Evolutionary conservation across 2,888 invertebrate genomes (phyloP).

Genomic region (Horisme vitalbata): DNA sequence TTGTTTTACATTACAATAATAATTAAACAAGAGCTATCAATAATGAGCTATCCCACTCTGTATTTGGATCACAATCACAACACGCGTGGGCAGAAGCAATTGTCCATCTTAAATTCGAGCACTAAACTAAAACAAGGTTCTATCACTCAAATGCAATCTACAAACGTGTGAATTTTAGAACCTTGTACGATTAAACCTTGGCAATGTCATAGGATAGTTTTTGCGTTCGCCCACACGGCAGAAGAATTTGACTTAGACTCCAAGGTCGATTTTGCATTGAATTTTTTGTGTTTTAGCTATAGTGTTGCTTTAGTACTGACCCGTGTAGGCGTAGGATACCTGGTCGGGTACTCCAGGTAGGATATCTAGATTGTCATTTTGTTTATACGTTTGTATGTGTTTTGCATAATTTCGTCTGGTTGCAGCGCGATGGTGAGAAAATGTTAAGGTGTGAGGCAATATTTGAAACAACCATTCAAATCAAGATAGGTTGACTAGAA

Average conservation of each 20-base stretch:
- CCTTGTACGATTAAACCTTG: slow-evolving; percentile 47
- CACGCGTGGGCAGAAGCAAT: slow-evolving; percentile 73
- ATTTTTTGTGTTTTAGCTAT: slow-evolving; percentile 60
- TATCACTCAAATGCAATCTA: slow-evolving; percentile 33
- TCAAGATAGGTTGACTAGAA: no score
- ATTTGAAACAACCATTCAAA: slow-evolving; percentile 1
- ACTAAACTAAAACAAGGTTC: slow-evolving; percentile 58
- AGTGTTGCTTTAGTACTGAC: slow-evolving; percentile 55
- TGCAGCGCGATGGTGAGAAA: background rate
- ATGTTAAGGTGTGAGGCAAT: slow-evolving; percentile 1
- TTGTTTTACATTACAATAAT: background rate
- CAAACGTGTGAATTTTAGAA: slow-evolving; percentile 42
- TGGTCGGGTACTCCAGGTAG: slow-evolving; percentile 34
- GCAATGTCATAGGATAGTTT: slow-evolving; percentile 82
- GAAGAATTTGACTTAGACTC: slow-evolving; percentile 78
- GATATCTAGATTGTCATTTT: slow-evolving; percentile 41
- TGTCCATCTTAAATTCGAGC: slow-evolving; percentile 73
- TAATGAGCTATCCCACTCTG: slow-evolving; percentile 1
- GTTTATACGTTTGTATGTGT: slow-evolving; percentile 18
- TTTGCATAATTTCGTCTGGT: slow-evolving; percentile 19
- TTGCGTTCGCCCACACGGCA: slow-evolving; percentile 75
- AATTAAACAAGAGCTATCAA: background rate
- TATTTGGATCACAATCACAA: slow-evolving; percentile 24
- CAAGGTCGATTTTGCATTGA: slow-evolving; percentile 76
- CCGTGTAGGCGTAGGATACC: slow-evolving; percentile 47